Base-by-base conservation (phyloP, 2,888 invertebrate genomes). In the Noctua janthe region DNA sequence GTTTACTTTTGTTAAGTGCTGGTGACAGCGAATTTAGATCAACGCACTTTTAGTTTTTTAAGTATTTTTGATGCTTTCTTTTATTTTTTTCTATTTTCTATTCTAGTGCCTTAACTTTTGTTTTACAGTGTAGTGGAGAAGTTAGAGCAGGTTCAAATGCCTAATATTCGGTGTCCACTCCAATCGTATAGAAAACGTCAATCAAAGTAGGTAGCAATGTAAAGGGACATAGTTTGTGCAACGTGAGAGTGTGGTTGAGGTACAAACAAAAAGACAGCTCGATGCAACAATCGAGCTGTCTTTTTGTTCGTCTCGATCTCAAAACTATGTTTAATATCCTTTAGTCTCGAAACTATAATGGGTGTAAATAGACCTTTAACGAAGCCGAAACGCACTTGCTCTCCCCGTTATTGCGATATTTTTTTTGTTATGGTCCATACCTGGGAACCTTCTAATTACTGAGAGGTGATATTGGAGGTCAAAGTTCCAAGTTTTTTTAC, bases 91-190 rank as follows among this genome's bases (percentile, higher is more conserved):
- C 54, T 47, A 81, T 74, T 77, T 82, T 87, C 81, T 87, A 85
- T 90, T 83, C 88, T 86, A 90, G 93, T 93, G 93, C 93, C 93
- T 93, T 93, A 93, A 82, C 84, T 80, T 90, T 86, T 84, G 76
- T 86, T 88, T 69, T 79, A 84, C 83, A 86, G 78, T 87, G 72
- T 62, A 72, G 56, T 85, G 66, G 67, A n/a, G 54, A 39, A 51
- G 47, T 78, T 67, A 67, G 71, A 51, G 56, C 51, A n/a, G 17
- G 62, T 67, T 64, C 15, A 13, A 47, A 74, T 66, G 72, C 59
- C 62, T 74, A 59, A 49, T 69, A 35, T 64, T 80, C 1, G 29
- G 23, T 54, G 29, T 56, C 23, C n/a, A 59, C 23, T 69, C 7
- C 20, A 74, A 49, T 75, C 4, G n/a, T 64, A 8, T 29, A 17